Evolutionary conservation across 2,888 invertebrate genomes (phyloP), one percentile per base, ranked within the genome.

Genomic region (Pteria penguin): DNA sequence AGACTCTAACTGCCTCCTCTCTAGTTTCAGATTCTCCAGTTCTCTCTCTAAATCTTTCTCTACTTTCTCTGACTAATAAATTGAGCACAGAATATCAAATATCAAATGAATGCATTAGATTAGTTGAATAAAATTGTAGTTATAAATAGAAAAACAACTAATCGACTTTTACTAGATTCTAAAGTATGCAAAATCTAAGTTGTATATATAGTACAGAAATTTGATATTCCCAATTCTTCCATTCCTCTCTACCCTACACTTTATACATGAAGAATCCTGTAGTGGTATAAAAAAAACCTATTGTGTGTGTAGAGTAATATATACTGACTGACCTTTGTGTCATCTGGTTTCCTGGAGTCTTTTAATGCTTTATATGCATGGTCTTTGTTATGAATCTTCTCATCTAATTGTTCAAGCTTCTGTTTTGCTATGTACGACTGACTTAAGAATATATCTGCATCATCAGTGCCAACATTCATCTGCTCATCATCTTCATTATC

Each of bases 321-420:
- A 4, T 4, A 66, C 11, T 11, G 14, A 18, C 65, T 31, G 8
- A 92, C 91, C 87, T 96, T 96, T 26, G 78, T 52, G 0, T 96
- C 96, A 87, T 97, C 97, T 0, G 96, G 95, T 89, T 96, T 96
- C 8, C 96, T 93, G 0, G 96, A 96, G n/a, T 95, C 95, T 82
- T 95, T 94, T 4, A 97, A 93, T 0, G 97, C 97, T 86, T 96
- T 95, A 75, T 97, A 91, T 0, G 97, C 97, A 93, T 95, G 95
- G 87, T 94, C 95, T 93, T 97, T 97, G 87, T 97, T 97, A 88
- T 95, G 95, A 77, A 97, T 94, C 87, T 95, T 95, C 88, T 97
- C 96, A 85, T 96, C 96, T 72, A 97, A 91, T 88, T 96, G 96
- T 89, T 96, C 95, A 3, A 97, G 93, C 91, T 96, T 96, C 83